Percentiles rank a stretch among this genome's conserved stretches.
Evolutionary conservation across 2,113 vertebrate genomes (phyloP).

Genomic region (Podilymbus podiceps): DNA sequence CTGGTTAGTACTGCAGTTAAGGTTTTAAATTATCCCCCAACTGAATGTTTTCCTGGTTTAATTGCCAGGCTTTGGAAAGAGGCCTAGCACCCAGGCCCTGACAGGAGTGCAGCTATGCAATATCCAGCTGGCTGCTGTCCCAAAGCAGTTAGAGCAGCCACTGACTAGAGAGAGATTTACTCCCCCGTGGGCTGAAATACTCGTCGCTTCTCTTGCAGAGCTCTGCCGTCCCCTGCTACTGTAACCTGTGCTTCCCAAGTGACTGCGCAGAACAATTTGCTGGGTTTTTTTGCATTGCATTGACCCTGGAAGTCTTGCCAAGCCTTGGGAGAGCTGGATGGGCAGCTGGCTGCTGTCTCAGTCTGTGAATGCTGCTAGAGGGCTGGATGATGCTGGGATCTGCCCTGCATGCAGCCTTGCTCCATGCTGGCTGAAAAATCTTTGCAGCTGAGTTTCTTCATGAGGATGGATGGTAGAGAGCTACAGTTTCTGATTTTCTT

Average conservation of each 20-base stretch:
- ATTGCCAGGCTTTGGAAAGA: slow-evolving; percentile 46
- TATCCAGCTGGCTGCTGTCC: slow-evolving; percentile 38
- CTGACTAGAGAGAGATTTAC: slow-evolving; percentile 20
- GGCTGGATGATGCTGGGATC: background rate
- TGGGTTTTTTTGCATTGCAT: background rate
- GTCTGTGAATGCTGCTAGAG: background rate
- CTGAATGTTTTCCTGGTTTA: slow-evolving; percentile 21
- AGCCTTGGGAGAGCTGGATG: slow-evolving; percentile 34
- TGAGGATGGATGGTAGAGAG: background rate
- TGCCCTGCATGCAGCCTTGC: background rate
- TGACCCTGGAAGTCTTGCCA: slow-evolving; percentile 27
- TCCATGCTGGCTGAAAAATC: background rate
- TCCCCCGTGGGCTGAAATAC: background rate
- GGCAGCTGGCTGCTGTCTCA: background rate
- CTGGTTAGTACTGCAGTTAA: slow-evolving; percentile 14
- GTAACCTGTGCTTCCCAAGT: background rate
- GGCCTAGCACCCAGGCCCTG: slow-evolving; percentile 32
- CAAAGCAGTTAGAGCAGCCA: background rate
- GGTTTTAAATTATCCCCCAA: slow-evolving; percentile 35
- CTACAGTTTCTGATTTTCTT: background rate
- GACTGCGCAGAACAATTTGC: background rate
- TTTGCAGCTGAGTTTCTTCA: background rate
- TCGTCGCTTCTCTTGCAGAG: background rate
- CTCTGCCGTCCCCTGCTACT: slow-evolving; percentile 5
- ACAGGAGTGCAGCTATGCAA: slow-evolving; percentile 25